Conservation (phyloP, 2,797 vertebrate genomes). For the Streptopelia turtur region DNA sequence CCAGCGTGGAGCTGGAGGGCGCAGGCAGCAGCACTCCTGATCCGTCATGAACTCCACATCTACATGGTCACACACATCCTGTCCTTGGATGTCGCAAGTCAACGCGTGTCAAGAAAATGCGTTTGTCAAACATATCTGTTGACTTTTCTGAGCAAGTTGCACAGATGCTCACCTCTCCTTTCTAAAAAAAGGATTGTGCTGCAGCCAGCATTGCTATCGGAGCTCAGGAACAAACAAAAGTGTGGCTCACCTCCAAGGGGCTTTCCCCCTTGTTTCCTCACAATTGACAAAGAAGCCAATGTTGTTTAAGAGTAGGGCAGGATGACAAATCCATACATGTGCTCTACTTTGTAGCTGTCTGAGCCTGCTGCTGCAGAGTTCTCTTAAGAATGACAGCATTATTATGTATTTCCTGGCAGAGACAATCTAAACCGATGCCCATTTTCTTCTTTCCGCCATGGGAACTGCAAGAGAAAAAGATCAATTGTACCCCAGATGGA, state of each 20-base stretch:
- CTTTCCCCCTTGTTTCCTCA: slow-evolving; percentile 46
- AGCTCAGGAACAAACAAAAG: slow-evolving; percentile 63
- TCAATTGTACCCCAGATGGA: neutral
- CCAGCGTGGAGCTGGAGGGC: neutral
- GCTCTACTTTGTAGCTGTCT: slow-evolving; percentile 53
- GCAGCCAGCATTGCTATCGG: slow-evolving; percentile 36
- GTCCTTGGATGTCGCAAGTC: neutral
- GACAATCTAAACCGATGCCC: slow-evolving; percentile 10
- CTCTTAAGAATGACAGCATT: slow-evolving; percentile 58
- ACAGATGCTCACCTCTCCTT: slow-evolving; percentile 44
- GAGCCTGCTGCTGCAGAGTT: slow-evolving; percentile 65
- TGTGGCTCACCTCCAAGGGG: slow-evolving; percentile 65
- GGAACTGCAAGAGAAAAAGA: neutral
- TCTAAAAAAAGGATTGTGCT: slow-evolving; percentile 45
- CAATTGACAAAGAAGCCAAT: slow-evolving; percentile 65
- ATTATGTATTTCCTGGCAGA: slow-evolving; percentile 64
- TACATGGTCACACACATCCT: neutral
- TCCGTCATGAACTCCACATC: neutral
- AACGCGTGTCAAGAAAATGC: neutral
- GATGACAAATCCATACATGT: slow-evolving; percentile 65
- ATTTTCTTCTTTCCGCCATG: slow-evolving; percentile 47
- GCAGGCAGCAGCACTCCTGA: neutral
- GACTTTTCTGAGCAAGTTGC: neutral
- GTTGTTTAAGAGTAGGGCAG: slow-evolving; percentile 52
- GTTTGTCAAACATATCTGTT: neutral